Base-by-base conservation (phyloP, 30 jellyfish, hydroid and myxozoan species). In the Aurelia sp. region DNA sequence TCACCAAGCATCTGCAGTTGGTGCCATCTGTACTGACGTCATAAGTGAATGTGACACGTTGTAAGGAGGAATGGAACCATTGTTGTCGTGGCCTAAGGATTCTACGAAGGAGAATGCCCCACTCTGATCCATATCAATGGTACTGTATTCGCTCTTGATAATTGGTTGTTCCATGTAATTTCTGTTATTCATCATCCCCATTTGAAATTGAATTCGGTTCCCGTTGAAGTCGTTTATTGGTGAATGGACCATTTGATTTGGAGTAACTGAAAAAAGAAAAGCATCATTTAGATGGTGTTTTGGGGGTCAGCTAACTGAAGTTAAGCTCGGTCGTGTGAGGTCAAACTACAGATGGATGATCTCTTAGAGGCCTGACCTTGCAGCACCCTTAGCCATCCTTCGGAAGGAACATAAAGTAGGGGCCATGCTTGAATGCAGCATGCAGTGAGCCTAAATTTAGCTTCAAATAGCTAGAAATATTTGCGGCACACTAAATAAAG, bases 101-200 rank as follows among this genome's bases (percentile, higher is more conserved):
- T 83, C 92, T 27, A 83, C 92, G 53, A 83, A 83, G 62, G 92
- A 83, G 66, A 83, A 83, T n/a, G 92, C 67, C 67, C 83, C 84
- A 4, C 81, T 18, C 30, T 71, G 92, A 37, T 55, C 65, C 82
- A 83, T 66, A 17, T 83, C 92, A 55, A 83, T 83, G 30, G 78
- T 66, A 63, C 81, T 53, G 75, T 71, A 83, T 5, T 83, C 92
- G 47, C 84, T 35, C 71, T 83, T 83, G 31, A 83, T 83, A 70
- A 83, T 71, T 60, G 80, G 74, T 75, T 83, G 92, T 19, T 83
- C 92, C 75, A 83, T 16, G 57, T 23, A 69, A 75, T 62, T 83
- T 21, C 86, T 62, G 64, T 62, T 72, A 18, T 18, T 72, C 74
- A 83, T 44, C 74, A 71, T 58, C 18, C 92, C 92, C 71, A 83